Base-by-base conservation (phyloP, 2,797 vertebrate species). In the Epinephelus awoara region DNA sequence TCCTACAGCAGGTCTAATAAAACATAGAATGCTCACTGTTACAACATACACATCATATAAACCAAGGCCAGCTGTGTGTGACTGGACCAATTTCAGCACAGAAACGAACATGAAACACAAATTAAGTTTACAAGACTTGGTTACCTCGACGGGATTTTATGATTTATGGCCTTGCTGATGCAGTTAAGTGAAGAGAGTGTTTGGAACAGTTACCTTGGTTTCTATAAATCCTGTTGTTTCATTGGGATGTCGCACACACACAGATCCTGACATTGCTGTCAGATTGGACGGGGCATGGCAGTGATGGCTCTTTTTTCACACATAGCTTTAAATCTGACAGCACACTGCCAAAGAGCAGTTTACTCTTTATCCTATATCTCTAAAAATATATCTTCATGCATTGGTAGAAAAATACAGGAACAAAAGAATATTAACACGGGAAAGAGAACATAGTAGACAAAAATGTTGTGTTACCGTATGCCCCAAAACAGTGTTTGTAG, bases 231-330 rank as follows among this genome's bases (percentile, higher is more conserved):
- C 6, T 19, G 52, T 17, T 38, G 65, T 64, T 62, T 77, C 40
- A 54, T 15, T n/a, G 25, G 50, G 19, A 23, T 46, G 63, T 12
- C 6, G 5, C 3, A 51, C 47, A 50, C 61, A 61, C 27, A 73
- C 17, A 64, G 14, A 42, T 13, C 25, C 19, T 55, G 18, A 59
- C 42, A 5, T 17, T 38, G 64, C 64, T 52, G 66, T 77, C 77
- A 69, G 23, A 17, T 7, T 40, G 19, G 14, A 77, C 42, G 18
- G 44, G n/a, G 3, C 47, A 25, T 23, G 51, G n/a, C 56, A 52
- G 75, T 27, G 68, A 72, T 11, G 49, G 5, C 44, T 42, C 44
- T 75, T 81, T 79, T 34, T 66, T 72, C 55, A 61, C 57, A 44
- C 17, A 5, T 47, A 46, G 52, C 56, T 21, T 64, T 58, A 21